Evolutionary conservation across 2,113 vertebrate species (phyloP).

Genomic region (Epinephelus moara): DNA sequence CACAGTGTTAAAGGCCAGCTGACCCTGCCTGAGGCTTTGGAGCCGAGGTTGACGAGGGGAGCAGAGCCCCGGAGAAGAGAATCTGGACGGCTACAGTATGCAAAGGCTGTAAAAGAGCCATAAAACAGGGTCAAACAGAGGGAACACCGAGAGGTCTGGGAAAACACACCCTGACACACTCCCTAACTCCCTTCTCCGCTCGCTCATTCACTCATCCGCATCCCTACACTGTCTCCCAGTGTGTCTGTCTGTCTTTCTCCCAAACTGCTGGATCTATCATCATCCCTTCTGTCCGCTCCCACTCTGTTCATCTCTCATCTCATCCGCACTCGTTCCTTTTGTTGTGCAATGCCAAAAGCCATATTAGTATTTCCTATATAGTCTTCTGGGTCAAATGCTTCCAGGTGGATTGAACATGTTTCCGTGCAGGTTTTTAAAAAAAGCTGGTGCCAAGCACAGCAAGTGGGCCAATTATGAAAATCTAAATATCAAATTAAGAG

Average conservation of each 20-base stretch:
- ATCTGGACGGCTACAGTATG: slow-evolving; percentile 72
- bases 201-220: slow-evolving; percentile 53
- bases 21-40: slow-evolving; percentile 66
- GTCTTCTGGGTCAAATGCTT: slow-evolving; percentile 33
- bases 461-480: not conserved
- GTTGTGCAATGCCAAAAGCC: slow-evolving; percentile 19
- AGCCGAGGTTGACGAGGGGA: slow-evolving; percentile 60
- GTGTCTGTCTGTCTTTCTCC: slow-evolving; percentile 46
- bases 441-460: not conserved
- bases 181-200: slow-evolving; percentile 47
- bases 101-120: slow-evolving; percentile 75
- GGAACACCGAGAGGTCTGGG: slow-evolving; percentile 71
- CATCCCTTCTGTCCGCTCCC: slow-evolving; percentile 24
- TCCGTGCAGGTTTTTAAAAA: not conserved
- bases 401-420: slow-evolving; percentile 6
- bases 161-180: slow-evolving; percentile 64
- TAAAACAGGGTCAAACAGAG: slow-evolving; percentile 79
- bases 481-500: not conserved
- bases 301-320: slow-evolving; percentile 29
- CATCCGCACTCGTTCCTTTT: slow-evolving; percentile 34
- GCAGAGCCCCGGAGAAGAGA: slow-evolving; percentile 67
- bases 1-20: slow-evolving; percentile 46
- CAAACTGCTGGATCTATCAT: slow-evolving; percentile 51
- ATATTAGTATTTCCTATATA: slow-evolving; percentile 32
- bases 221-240: slow-evolving; percentile 50